A percentile compares a stretch with the other conserved stretches of the same genome.
phyloP scores from a whole-genome alignment of 2,113 vertebrate genomes.

The Suncus etruscus region DNA sequence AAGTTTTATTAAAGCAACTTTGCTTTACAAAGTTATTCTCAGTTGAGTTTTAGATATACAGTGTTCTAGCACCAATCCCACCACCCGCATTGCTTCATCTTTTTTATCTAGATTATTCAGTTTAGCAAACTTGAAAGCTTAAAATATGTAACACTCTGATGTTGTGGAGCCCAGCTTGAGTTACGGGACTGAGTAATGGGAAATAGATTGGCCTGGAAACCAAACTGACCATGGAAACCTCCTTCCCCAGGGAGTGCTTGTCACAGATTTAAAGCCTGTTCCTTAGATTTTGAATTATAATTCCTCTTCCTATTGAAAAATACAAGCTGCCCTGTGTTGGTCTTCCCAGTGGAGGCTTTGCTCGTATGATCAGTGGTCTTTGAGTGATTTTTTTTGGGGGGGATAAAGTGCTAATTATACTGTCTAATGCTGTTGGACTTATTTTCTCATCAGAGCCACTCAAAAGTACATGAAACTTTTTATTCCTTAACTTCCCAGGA shows the following conservation, averaged over 20 bases:
- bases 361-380: neutral
- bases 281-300: neutral
- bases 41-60: too few species aligned
- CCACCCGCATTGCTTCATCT: neutral
- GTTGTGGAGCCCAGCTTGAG: neutral
- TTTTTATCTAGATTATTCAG: neutral
- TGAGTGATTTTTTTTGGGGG: neutral
- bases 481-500: conserved; percentile 54
- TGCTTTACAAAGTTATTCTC: too few species aligned
- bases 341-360: neutral
- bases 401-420: neutral
- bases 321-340: fast-evolving
- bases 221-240: neutral
- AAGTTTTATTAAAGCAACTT: too few species aligned
- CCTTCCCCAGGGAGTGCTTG: neutral
- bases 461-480: conserved; percentile 46
- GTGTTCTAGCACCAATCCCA: too few species aligned
- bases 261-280: conserved; percentile 8
- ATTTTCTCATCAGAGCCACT: conserved; percentile 39
- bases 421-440: neutral
- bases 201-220: conserved; percentile 25
- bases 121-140: conserved; percentile 42
- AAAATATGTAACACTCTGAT: neutral
- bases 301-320: neutral
- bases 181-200: conserved; percentile 9